These are phyloP conservation scores for Dendrolimus pini DNA, from an alignment of 2,888 invertebrate genomes.

Conservation along the genomic window DNA sequence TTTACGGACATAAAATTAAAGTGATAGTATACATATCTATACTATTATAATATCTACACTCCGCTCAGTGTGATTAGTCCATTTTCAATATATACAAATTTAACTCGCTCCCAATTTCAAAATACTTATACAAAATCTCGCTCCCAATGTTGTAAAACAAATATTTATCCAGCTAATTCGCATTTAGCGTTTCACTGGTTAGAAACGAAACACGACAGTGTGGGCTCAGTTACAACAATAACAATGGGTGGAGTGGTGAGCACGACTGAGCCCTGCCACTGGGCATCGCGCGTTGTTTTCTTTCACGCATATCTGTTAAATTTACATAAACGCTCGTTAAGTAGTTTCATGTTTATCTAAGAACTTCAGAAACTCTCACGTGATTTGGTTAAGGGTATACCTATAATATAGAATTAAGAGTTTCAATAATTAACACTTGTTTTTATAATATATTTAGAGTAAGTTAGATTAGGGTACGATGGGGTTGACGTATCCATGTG, in stretches of 20 bases:
- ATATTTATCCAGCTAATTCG: slow-evolving; percentile 73
- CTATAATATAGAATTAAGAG: too few relatives aligned
- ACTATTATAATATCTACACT: too few relatives aligned
- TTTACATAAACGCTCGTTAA: neutral
- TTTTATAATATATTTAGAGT: too few relatives aligned
- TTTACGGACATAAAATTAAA: too few relatives aligned
- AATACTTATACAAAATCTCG: too few relatives aligned
- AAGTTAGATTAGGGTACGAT: too few relatives aligned
- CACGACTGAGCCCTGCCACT: slow-evolving; percentile 12
- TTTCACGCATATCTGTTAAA: neutral
- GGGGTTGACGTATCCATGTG: too few relatives aligned
- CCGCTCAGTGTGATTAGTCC: neutral
- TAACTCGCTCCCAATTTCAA: slow-evolving; percentile 47
- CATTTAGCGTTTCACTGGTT: slow-evolving; percentile 55
- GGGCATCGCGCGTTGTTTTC: neutral
- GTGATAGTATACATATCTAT: too few relatives aligned
- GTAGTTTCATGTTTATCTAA: neutral
- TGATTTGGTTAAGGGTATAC: too few relatives aligned
- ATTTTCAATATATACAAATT: slow-evolving; percentile 44
- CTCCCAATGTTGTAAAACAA: slow-evolving; percentile 56
- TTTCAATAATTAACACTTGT: too few relatives aligned
- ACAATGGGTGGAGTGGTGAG: slow-evolving; percentile 47
- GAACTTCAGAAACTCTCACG: neutral
- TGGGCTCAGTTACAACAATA: slow-evolving; percentile 64
- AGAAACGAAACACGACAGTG: slow-evolving; percentile 67